A percentile compares a stretch with the other conserved stretches of the same genome.
phyloP scores from a whole-genome alignment of 2,113 vertebrate genomes.

The Passer domesticus region DNA sequence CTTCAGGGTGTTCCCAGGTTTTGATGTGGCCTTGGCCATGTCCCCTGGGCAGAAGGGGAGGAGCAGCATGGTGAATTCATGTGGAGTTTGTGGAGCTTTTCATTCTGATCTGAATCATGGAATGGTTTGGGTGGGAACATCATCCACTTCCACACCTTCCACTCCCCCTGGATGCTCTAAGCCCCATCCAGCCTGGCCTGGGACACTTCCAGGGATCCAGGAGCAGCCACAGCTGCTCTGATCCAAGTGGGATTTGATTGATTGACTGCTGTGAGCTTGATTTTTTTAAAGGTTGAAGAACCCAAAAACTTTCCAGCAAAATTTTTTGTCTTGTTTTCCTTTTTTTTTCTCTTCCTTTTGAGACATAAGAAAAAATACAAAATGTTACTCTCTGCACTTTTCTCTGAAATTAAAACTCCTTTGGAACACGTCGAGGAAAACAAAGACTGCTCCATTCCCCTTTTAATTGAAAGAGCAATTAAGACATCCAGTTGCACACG shows the following conservation, averaged over 20 bases:
- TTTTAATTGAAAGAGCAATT: neutral
- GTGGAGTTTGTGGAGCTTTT: neutral
- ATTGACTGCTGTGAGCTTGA: neutral
- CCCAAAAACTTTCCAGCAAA: neutral
- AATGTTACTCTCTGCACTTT: neutral
- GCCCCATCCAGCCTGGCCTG: neutral
- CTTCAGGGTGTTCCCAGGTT: neutral
- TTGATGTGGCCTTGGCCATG: neutral
- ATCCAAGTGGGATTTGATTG: neutral
- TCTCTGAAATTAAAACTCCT: neutral
- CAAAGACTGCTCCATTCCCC: neutral
- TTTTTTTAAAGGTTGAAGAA: neutral
- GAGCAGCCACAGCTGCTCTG: neutral
- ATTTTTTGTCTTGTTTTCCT: neutral
- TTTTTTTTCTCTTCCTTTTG: neutral
- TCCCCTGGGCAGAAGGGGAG: neutral
- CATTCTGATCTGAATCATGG: neutral
- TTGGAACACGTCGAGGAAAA: neutral
- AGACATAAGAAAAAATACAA: neutral
- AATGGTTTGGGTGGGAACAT: neutral
- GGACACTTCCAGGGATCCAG: neutral
- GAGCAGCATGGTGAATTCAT: fast-evolving
- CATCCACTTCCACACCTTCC: neutral
- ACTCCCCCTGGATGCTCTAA: neutral
- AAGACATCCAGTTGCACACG: neutral